Evolutionary conservation across 2,113 vertebrate genomes (phyloP).

Genomic region (Galbula dea): DNA sequence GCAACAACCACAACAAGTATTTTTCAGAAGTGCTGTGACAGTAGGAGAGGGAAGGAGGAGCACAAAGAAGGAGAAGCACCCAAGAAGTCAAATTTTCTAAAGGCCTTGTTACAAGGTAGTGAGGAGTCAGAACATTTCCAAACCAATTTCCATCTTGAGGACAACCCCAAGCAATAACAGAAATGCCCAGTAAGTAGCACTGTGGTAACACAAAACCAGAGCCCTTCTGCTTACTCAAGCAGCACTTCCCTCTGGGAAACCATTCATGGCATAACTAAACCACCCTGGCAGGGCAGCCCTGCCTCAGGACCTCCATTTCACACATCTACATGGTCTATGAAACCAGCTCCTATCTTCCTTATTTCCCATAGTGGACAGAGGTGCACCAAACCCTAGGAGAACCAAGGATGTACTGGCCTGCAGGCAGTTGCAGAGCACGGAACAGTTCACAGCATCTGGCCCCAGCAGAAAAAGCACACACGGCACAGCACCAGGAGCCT

Average conservation of each 20-base stretch:
- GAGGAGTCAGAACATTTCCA: background rate
- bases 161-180: background rate
- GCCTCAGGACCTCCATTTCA: background rate
- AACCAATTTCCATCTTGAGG: background rate
- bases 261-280: background rate
- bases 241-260: background rate
- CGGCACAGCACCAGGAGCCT: background rate
- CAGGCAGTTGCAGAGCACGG: background rate
- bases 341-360: background rate
- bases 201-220: background rate
- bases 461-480: background rate
- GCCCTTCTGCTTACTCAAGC: background rate
- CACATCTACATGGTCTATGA: background rate
- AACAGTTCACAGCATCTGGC: background rate
- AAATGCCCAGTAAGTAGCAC: background rate
- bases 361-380: background rate
- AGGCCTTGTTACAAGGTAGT: background rate
- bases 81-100: background rate
- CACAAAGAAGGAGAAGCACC: background rate
- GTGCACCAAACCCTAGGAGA: fast-evolving
- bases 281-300: background rate
- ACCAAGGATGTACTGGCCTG: background rate
- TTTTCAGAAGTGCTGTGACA: background rate
- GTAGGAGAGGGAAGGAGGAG: background rate
- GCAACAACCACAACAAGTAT: background rate